Evolutionary conservation across 2,888 invertebrate species (phyloP), one percentile per base, ranked within the genome.

Genomic region (Tachina grossa): DNA sequence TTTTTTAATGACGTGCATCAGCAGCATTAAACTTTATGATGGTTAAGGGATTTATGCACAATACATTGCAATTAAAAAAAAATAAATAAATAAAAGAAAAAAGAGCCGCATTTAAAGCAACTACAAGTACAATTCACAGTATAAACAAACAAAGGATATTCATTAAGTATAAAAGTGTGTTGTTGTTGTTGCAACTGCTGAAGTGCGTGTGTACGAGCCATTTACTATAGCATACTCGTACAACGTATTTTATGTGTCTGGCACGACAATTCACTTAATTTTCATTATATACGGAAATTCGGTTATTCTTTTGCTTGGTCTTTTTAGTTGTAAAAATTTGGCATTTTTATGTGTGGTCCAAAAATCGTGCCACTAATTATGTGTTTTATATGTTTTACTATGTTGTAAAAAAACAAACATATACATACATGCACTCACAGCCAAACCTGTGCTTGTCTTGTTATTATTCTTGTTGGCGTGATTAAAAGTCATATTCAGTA

Each of bases 281-380:
- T 85, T 83, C 85, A 83, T 85, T 80, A 83, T 68, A 76, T 80
- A 71, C 80, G 79, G 53, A 71, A 72, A 68, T 72, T 76, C 39
- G 43, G 41, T 59, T 71, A 59, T 49, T 43, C 49, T 14, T 55
- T n/a, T 19, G 49, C 19, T 45, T 51, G 1, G 10, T 39, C 14
- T 49, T 6, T 13, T 11, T 59, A 13, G 19, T 14, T 51, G 41
- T 43, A 57, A 16, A 47, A 68, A n/a, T 55, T 16, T 61, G 14
- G 49, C 19, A 65, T 6, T 72, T 71, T 79, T 66, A 47, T 76
- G 75, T 81, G 85, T 55, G 79, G 76, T 76, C 65, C 49, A 51
- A 53, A 74, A 85, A 83, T 79, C 83, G 77, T 85, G 83, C 83
- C 76, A 83, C 83, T 85, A 85, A 85, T 85, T 85, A 83, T 83